Conservation (phyloP, 2,888 invertebrate species). For the Eristalinus sepulchralis region DNA sequence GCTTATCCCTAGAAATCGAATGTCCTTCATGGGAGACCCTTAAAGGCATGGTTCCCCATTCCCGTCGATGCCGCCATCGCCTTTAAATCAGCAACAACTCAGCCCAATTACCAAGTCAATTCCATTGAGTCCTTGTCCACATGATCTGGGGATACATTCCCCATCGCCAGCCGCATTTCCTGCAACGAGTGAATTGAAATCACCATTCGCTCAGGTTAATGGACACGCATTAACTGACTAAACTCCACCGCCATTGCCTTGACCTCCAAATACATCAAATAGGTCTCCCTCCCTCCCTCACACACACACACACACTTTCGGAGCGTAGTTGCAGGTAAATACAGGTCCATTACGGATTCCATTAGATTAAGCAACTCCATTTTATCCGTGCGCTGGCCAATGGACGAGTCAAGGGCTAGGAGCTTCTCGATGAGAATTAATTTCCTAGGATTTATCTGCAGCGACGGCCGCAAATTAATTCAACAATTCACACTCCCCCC, state of each 20-base stretch:
- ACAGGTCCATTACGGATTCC: slow-evolving; percentile 57
- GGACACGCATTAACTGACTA: slow-evolving; percentile 30
- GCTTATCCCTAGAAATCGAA: no score
- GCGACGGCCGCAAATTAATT: slow-evolving; percentile 59
- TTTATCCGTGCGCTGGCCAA: neutral
- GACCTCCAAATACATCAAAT: slow-evolving; percentile 55
- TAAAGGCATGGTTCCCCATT: neutral
- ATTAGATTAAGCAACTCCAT: slow-evolving; percentile 51
- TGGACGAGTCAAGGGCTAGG: neutral
- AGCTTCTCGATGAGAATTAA: slow-evolving; percentile 41
- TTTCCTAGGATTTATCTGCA: slow-evolving; percentile 50
- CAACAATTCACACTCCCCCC: slow-evolving; percentile 47
- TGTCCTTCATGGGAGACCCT: neutral
- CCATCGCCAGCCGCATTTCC: slow-evolving; percentile 8
- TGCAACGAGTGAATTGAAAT: slow-evolving; percentile 16
- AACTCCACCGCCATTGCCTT: slow-evolving; percentile 21
- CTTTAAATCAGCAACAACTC: neutral
- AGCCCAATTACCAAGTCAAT: neutral
- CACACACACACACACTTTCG: neutral
- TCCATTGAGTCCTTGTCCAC: neutral
- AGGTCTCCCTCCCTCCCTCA: neutral
- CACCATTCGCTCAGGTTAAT: slow-evolving; percentile 42
- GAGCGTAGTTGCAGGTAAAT: slow-evolving; percentile 35
- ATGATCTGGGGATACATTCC: neutral
- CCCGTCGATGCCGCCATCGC: neutral